A percentile compares a stretch with the other conserved stretches of the same genome.
These are phyloP conservation scores for Ostrea edulis DNA, from an alignment of 1,140 invertebrate genomes.

Conservation along the genomic window DNA sequence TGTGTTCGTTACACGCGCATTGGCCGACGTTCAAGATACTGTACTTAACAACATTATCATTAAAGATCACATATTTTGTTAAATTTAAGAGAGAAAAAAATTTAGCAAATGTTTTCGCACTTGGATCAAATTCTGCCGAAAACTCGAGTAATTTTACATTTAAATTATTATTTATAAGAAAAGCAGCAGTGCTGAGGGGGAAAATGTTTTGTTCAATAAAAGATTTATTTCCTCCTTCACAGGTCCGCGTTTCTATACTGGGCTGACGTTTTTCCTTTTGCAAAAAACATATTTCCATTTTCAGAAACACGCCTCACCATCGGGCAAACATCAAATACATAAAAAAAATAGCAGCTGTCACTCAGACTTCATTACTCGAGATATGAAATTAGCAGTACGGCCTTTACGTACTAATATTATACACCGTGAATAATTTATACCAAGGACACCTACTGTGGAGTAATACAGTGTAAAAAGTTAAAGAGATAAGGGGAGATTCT, in stretches of 20 bases:
- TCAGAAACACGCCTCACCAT: background rate
- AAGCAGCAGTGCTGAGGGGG: too few relatives aligned
- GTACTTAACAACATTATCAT: too few relatives aligned
- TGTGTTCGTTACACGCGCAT: background rate
- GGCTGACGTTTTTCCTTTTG: background rate
- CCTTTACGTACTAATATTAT: background rate
- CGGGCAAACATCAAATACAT: background rate
- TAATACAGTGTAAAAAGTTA: too few relatives aligned
- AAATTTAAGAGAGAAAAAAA: too few relatives aligned
- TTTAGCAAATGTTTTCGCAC: too few relatives aligned
- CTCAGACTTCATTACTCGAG: background rate
- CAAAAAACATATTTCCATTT: background rate
- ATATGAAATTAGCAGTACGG: background rate
- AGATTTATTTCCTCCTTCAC: background rate
- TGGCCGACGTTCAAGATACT: too few relatives aligned
- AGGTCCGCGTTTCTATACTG: background rate
- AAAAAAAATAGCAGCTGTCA: slow-evolving; percentile 9
- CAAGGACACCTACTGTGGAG: background rate
- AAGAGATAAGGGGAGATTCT: too few relatives aligned
- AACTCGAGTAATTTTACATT: too few relatives aligned
- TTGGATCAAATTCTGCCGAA: too few relatives aligned
- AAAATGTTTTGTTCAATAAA: background rate
- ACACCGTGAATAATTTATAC: background rate
- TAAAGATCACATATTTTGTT: too few relatives aligned
- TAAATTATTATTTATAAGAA: too few relatives aligned